Conservation (phyloP, 1,140 invertebrate species). For the Eciton burchellii region DNA sequence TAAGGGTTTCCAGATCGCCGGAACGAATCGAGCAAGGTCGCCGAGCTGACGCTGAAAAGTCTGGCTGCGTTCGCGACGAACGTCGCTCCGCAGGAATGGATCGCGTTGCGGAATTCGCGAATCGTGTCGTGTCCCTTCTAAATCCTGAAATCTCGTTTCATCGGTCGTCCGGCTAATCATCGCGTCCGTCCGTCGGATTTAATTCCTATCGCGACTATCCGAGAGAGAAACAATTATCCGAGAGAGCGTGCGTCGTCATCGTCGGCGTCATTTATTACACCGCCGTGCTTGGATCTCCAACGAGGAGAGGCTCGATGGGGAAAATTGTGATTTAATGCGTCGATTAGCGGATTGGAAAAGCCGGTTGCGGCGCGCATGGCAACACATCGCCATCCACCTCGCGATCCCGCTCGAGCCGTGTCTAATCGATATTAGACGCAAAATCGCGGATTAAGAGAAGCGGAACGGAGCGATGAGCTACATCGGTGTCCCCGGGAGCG, state of each 20-base stretch:
- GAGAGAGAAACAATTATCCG: too few species aligned
- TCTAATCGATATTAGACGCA: constrained; percentile 65
- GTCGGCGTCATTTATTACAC: background rate
- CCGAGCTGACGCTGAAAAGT: background rate
- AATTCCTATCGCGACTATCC: too few species aligned
- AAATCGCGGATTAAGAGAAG: constrained; percentile 70
- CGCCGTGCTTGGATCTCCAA: background rate
- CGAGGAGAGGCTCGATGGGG: background rate
- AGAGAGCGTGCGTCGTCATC: background rate
- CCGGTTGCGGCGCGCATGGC: background rate
- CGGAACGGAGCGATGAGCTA: constrained; percentile 40
- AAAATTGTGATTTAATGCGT: constrained; percentile 40
- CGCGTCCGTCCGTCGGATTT: too few species aligned
- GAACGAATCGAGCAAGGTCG: constrained; percentile 29
- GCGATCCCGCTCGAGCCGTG: constrained; percentile 42
- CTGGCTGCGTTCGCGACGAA: background rate
- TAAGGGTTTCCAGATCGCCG: constrained; percentile 34
- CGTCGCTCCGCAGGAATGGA: background rate
- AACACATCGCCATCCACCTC: constrained; percentile 30
- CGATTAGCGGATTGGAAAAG: constrained; percentile 42
- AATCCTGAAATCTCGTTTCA: background rate
- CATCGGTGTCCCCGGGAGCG: constrained; percentile 47
- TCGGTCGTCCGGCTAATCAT: background rate
- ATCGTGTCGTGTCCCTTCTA: background rate
- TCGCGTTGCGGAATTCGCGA: background rate